Evolutionary conservation across 2,113 vertebrate genomes (phyloP), one percentile per base, ranked within the genome.

Genomic region (Cairina moschata): DNA sequence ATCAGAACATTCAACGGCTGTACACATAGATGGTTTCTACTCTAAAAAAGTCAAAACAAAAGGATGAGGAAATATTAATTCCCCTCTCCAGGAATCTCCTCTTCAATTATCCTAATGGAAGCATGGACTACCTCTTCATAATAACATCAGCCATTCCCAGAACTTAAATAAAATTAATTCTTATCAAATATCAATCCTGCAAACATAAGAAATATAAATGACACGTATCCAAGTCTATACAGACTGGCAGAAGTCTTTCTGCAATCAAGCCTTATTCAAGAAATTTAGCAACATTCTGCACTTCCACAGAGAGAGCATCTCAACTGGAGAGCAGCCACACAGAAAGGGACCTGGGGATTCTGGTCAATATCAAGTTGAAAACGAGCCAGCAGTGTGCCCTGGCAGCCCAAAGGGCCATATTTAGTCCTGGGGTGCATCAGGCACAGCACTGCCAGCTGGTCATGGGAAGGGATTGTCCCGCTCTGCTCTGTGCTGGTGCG

Each of bases 1-100:
- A 94, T 71, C 40, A 86, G 40, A 94, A 90, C 28, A 69, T 80
- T 85, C 58, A 95, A 79, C 58, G 89, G 32, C 54, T 62, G 54
- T 48, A 55, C 34, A 68, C 0, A 0, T 8, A 89, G 25, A 11
- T 83, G 63, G 18, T 34, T 91, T 82, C 71, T 86, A 65, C 28
- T 76, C 74, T 76, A 44, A 76, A 73, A 85, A 55, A 1, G 1
- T 40, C 36, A 76, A 82, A 92, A 92, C 32, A 44, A 82, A 94
- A 95, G 26, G 6, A 90, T 29, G 8, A 84, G 16, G 11, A 72
- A 68, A 29, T 12, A 89, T n/a, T 79, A 15, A 79, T 76, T 58
- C 85, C 32, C 34, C 21, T 82, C 32, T 67, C 36, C 20, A 44
- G 18, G 22, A 71, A 79, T 62, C 20, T 68, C 72, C 20, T 72